Base-by-base conservation (phyloP, 2,113 vertebrate genomes). In the Gallinago paraguaiae region DNA sequence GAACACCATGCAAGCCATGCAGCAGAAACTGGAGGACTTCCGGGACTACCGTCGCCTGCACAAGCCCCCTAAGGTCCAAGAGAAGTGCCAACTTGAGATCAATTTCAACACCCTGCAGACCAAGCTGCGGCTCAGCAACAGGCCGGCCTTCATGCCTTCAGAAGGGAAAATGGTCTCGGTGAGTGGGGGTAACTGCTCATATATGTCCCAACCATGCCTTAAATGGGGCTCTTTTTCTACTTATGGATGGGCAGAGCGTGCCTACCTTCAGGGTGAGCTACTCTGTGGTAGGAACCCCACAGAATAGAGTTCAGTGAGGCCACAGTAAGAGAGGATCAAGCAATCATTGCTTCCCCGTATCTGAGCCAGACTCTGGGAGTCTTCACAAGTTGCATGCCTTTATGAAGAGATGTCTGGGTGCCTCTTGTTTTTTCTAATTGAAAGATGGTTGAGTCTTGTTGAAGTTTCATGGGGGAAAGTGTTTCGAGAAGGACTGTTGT, bases 1-100 rank as follows among this genome's bases (percentile, higher is more conserved):
- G 98, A 99, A 99, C 98, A 99, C 99, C 97, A 99, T 99, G 99
- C 98, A 99, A 30, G 99, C 99, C 97, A 99, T 99, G 99, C 99
- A 99, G 98, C 99, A 99, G 98, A 99, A 99, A 94, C 98, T 99
- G 96, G 99, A 99, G 97, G 99, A 99, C 92, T 99, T 99, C 96
- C 97, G 99, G 12, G 99, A 99, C 95, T 99, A 99, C 89, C 98
- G 99, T 22, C 99, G 99, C 65, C 98, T 99, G 86, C 99, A 99
- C 98, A 99, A 99, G 95, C 99, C 99, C 3, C 99, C 99, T 89
- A 99, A 99, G 90, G 99, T 99, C 86, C 99, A 99, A 96, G 99
- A 99, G 97, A 99, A 99, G 97, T 99, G 99, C 97, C 99, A 99
- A 94, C 98, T 99, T 94, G 99, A 99, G 98, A 99, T 99, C 98